Evolutionary conservation across 92 coral and sea anemone species (phyloP).

Genomic region (Actinernus sp.): DNA sequence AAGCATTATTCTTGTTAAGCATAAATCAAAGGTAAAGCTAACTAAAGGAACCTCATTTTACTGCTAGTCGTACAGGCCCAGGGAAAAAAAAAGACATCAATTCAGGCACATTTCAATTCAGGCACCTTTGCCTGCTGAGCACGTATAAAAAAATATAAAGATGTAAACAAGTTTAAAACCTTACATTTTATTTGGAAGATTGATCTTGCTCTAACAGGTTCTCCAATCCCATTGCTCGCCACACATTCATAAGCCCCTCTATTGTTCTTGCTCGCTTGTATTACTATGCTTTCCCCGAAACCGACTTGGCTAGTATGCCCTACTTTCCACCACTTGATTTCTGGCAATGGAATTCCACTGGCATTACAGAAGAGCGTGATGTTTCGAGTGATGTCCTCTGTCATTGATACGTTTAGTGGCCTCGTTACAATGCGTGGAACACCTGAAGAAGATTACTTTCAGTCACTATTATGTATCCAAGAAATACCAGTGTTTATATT

Average conservation of each 20-base stretch:
- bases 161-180: not conserved
- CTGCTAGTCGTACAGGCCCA: too few species aligned
- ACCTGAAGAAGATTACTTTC: too few species aligned
- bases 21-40: too few species aligned
- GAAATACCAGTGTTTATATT: too few species aligned
- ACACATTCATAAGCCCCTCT: constrained; percentile 70
- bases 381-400: constrained; percentile 20
- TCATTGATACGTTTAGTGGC: constrained; percentile 39
- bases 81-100: too few species aligned
- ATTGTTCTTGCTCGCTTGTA: not conserved
- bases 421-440: constrained; percentile 32
- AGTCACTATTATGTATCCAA: too few species aligned
- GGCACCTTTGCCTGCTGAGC: too few species aligned
- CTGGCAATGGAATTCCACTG: constrained; percentile 54
- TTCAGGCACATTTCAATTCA: too few species aligned
- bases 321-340: constrained; percentile 40
- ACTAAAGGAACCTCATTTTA: too few species aligned
- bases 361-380: constrained; percentile 57
- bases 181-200: constrained; percentile 64
- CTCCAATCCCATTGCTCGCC: constrained; percentile 78
- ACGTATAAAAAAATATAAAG: not conserved
- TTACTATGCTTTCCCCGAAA: not conserved
- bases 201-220: constrained; percentile 31
- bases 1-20: too few species aligned
- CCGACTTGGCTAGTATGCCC: constrained; percentile 1